These are phyloP conservation scores for Lycaon pictus DNA, from an alignment of 2,113 vertebrate genomes.

Conservation along the genomic window DNA sequence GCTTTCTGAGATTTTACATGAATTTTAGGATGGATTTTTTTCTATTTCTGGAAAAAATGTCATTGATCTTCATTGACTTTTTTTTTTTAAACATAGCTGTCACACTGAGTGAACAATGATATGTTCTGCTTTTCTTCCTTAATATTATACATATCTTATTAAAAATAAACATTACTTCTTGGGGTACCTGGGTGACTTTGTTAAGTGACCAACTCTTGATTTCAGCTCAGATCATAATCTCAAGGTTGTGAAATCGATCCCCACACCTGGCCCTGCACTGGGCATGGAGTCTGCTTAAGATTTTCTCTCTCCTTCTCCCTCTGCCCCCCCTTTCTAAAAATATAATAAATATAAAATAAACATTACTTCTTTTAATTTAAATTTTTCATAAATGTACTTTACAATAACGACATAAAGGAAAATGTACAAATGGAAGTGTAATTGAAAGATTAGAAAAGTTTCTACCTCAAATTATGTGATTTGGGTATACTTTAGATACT, in stretches of 20 bases:
- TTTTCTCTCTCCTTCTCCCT: neutral
- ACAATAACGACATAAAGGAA: neutral
- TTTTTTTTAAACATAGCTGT: constrained; percentile 23
- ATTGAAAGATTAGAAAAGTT: neutral
- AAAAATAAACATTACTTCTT: neutral
- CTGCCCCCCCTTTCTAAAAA: neutral
- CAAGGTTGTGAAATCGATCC: neutral
- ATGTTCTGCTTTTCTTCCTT: constrained; percentile 18
- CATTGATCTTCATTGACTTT: neutral
- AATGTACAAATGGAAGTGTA: neutral
- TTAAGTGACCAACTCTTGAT: neutral
- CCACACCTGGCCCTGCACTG: neutral
- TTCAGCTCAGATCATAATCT: neutral
- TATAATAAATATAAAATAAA: neutral
- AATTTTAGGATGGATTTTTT: constrained; percentile 47
- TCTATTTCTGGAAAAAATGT: neutral
- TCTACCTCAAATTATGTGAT: neutral
- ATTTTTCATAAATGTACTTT: neutral
- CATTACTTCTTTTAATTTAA: neutral
- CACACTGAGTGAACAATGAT: neutral
- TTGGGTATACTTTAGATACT: neutral
- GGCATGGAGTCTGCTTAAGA: neutral
- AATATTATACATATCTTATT: neutral
- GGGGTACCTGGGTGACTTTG: neutral
- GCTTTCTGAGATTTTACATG: constrained; percentile 15